These are phyloP conservation scores for Neocrepidodera transversa DNA, from an alignment of 2,888 invertebrate species.

Conservation along the genomic window DNA sequence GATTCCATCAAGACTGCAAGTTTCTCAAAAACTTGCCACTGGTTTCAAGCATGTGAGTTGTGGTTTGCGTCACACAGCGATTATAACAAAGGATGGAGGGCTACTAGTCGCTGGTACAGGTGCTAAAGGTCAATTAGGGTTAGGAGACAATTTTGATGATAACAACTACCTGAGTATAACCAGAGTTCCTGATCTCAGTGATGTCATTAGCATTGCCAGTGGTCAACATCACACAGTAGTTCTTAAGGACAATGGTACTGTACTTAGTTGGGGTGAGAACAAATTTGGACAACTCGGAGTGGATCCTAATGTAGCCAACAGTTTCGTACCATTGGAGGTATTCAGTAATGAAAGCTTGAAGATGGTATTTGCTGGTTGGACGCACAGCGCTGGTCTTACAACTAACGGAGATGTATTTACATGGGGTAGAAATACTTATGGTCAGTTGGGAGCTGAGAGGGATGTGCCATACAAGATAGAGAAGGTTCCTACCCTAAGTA, in stretches of 20 bases:
- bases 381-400: constrained; percentile 73
- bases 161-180: constrained; percentile 60
- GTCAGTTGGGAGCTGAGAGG: constrained; percentile 71
- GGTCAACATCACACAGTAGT: constrained; percentile 83
- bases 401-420: constrained; percentile 69
- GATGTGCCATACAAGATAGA: constrained; percentile 61
- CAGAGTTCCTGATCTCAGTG: constrained; percentile 64
- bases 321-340: constrained; percentile 65
- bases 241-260: constrained; percentile 64
- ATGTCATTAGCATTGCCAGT: constrained; percentile 72
- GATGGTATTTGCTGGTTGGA: constrained; percentile 77
- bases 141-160: constrained; percentile 61
- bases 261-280: constrained; percentile 84
- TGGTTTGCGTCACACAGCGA: constrained; percentile 73
- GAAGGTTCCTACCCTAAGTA: constrained; percentile 61
- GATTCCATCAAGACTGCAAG: constrained; percentile 58
- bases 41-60: constrained; percentile 69
- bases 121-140: constrained; percentile 73
- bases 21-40: constrained; percentile 59
- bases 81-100: constrained; percentile 68
- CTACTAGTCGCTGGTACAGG: constrained; percentile 73
- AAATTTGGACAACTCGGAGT: constrained; percentile 80
- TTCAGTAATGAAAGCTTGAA: constrained; percentile 66
- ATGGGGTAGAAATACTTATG: constrained; percentile 85
- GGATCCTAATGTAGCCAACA: constrained; percentile 63